Evolutionary conservation across 2,113 vertebrate genomes (phyloP).

Genomic region (Prinia subflava): DNA sequence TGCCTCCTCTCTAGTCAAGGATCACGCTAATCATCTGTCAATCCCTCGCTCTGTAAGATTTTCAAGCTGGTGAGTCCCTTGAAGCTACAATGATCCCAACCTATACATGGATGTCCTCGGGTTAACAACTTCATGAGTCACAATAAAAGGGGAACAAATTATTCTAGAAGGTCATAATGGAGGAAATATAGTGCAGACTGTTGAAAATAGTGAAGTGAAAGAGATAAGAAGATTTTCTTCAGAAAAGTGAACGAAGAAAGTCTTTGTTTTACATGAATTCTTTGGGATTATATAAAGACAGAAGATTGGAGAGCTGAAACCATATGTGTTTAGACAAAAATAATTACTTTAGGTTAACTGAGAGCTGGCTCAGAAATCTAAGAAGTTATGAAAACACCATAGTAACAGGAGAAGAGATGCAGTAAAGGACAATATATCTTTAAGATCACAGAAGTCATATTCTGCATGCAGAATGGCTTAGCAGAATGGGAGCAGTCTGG

Average conservation of each 20-base stretch:
- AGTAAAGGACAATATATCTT: neutral
- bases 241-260: neutral
- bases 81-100: neutral
- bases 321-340: slow-evolving; percentile 52
- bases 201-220: neutral
- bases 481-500: neutral
- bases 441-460: neutral
- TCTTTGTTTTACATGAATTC: neutral
- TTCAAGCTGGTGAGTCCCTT: neutral
- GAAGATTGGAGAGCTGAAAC: neutral
- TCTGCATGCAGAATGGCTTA: neutral
- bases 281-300: neutral
- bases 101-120: accelerated
- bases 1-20: neutral
- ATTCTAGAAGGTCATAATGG: neutral
- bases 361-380: neutral
- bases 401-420: neutral
- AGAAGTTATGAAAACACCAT: neutral
- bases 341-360: slow-evolving; percentile 28
- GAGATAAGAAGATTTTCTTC: neutral
- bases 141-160: neutral
- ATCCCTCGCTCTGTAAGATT: neutral
- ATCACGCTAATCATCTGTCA: neutral
- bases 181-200: neutral
- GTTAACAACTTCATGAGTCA: neutral